These are phyloP conservation scores for Astyanax mexicanus DNA, from an alignment of 2,797 vertebrate species.

Conservation along the genomic window DNA sequence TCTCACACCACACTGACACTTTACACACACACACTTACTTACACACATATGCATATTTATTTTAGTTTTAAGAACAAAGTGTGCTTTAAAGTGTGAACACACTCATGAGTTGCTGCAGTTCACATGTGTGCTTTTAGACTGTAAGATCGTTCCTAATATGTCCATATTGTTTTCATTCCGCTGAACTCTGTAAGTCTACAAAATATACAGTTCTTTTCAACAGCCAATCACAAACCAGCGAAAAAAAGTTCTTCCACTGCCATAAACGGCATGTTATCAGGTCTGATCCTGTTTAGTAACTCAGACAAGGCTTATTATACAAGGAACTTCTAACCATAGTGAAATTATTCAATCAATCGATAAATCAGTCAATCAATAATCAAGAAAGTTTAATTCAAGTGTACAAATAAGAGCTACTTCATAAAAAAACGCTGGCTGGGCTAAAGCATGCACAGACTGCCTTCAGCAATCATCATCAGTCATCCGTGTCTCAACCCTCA, in stretches of 20 bases:
- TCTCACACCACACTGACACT: constrained; percentile 64
- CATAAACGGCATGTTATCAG: neutral
- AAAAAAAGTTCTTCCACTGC: neutral
- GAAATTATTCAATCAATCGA: neutral
- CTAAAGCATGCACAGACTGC: neutral
- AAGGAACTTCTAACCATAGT: neutral
- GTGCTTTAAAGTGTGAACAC: neutral
- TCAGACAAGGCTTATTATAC: neutral
- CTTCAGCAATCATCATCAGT: neutral
- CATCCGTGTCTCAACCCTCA: neutral
- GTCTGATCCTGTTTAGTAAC: neutral
- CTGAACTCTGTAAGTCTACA: neutral
- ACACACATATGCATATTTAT: neutral
- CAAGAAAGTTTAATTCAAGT: neutral
- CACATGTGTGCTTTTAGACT: neutral
- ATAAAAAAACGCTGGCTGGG: neutral
- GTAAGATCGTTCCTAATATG: neutral
- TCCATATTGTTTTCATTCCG: neutral
- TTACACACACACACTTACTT: constrained; percentile 6
- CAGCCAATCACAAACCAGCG: neutral
- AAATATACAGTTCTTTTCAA: neutral
- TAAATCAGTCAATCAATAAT: neutral
- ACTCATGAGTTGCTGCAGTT: neutral
- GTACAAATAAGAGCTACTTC: neutral
- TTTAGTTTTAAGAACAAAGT: neutral